Base-by-base conservation (phyloP, 2,113 vertebrate species). In the Platichthys stellatus region DNA sequence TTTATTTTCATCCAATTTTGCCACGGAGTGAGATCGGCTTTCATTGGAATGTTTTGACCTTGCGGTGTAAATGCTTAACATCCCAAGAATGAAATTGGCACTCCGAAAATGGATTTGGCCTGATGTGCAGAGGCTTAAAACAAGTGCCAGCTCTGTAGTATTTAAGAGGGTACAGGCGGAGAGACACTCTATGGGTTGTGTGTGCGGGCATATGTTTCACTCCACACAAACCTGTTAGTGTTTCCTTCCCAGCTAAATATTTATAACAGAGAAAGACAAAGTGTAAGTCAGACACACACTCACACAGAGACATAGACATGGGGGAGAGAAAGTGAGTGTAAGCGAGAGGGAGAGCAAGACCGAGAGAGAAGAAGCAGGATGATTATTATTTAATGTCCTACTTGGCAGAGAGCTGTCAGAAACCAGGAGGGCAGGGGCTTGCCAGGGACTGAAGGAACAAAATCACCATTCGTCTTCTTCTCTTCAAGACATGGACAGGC, bases 301-400 rank as follows among this genome's bases (percentile, higher is more conserved):
- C 31, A 31, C 31, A 80, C 28, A 67, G 21, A 49, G 7, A 82
- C 15, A 73, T 1, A 63, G 60, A 79, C 56, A 68, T 35, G 53
- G 43, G 9, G 59, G 65, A 70, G 68, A 69, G 78, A 65, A 49
- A 61, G 66, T 43, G 40, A 74, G 47, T n/a, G 57, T 77, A 56
- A 70, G 43, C 62, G 58, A 70, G 24, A 80, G 62, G 38, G 35
- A 69, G 4, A 69, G 68, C 72, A 21, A 69, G 54, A 77, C 45
- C 2, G 59, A 38, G 9, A 70, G 81, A 79, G 5, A 20, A 81
- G 74, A 83, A 74, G 63, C 60, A 74, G 69, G 75, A 78, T 83
- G 85, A 86, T 90, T 89, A 90, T 90, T 89, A 88, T 90, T 91
- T 91, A 88, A 88, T 90, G 89, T 88, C 82, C 86, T 86, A 86